Conservation (phyloP, 2,113 vertebrate species). For the Cnemophilus loriae region DNA sequence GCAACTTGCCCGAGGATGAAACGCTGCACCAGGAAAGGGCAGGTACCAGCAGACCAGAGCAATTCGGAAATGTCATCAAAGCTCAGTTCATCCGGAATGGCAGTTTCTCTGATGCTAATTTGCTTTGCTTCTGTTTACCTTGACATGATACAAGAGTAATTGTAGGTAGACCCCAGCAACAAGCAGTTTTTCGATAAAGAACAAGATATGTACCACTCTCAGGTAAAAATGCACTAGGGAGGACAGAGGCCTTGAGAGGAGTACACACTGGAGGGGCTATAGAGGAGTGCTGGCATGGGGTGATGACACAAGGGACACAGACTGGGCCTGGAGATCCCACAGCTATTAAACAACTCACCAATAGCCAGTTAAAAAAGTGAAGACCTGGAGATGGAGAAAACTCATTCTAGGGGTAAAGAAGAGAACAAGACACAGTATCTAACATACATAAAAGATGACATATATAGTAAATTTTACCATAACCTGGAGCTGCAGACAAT, state of each 20-base stretch:
- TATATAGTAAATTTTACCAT: background rate
- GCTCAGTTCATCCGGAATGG: background rate
- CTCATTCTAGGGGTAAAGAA: background rate
- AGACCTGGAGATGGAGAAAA: background rate
- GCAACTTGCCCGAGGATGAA: background rate
- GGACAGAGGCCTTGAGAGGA: background rate
- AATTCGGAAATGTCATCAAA: background rate
- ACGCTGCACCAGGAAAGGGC: accelerated
- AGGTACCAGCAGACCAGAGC: background rate
- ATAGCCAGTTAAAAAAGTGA: background rate
- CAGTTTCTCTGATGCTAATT: background rate
- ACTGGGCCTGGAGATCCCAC: background rate
- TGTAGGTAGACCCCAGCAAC: background rate
- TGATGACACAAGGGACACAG: background rate
- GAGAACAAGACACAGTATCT: background rate
- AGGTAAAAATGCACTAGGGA: background rate
- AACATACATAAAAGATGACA: background rate
- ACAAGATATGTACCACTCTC: background rate
- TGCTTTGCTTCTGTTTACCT: background rate
- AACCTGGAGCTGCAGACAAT: background rate
- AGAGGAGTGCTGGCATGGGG: background rate
- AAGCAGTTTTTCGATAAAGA: background rate
- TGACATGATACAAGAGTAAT: too few species aligned
- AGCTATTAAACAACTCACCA: background rate
- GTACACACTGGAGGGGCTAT: background rate